Conservation (phyloP, 2,797 vertebrate species). For the Notolepis coatsorum region DNA sequence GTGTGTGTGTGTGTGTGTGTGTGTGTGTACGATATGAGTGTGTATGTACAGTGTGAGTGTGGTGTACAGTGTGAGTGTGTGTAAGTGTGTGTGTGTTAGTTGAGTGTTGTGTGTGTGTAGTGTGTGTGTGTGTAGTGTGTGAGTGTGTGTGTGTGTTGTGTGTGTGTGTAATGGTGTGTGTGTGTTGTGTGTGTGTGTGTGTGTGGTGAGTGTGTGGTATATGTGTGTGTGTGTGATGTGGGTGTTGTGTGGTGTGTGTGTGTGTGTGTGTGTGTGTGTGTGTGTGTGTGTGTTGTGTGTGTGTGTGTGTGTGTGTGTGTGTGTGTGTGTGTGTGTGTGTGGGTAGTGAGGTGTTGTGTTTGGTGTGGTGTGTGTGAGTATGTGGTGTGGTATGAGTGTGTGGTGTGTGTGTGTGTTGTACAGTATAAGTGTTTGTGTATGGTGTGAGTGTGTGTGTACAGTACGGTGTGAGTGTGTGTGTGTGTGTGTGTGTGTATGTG, state of each 20-base stretch:
- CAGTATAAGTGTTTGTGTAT: no score
- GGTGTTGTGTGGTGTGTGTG: background rate
- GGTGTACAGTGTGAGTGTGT: background rate
- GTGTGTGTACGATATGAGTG: background rate
- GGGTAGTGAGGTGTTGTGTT: no score
- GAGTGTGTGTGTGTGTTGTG: no score
- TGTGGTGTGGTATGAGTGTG: no score
- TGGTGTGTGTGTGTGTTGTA: no score
- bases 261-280: background rate
- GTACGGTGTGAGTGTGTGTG: constrained; percentile 22
- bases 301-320: background rate
- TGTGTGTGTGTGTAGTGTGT: no score
- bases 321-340: background rate
- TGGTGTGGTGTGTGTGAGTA: no score
- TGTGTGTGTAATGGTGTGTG: constrained; percentile 29
- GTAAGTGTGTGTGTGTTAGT: background rate
- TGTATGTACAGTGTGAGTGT: background rate
- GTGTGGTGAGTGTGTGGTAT: no score
- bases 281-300: background rate
- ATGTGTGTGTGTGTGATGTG: constrained; percentile 1
- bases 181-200: constrained; percentile 45
- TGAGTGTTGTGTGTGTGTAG: no score
- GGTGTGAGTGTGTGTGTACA: constrained; percentile 46
- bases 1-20: background rate
- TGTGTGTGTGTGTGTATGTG: background rate